Evolutionary conservation across 2,888 invertebrate species (phyloP).

Genomic region (Atherix ibis): DNA sequence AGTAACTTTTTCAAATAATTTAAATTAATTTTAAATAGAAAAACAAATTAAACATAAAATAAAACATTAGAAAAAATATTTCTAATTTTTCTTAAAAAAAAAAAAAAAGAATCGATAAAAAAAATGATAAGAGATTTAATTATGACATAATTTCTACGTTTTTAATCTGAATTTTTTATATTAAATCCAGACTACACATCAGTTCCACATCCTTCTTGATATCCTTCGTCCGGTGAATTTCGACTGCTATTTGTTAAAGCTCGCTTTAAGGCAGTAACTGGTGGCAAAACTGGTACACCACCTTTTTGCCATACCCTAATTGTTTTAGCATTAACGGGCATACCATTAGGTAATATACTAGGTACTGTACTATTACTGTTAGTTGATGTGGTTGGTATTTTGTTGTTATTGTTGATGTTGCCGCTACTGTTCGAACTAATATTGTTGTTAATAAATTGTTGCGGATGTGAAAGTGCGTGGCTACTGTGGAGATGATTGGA

Average conservation of each 20-base stretch:
- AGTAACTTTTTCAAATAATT: no score
- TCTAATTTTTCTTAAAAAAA: no score
- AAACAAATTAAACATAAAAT: no score
- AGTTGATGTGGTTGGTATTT: constrained; percentile 2
- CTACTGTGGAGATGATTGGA: constrained; percentile 36
- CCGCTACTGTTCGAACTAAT: constrained; percentile 18
- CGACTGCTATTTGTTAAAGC: constrained; percentile 67
- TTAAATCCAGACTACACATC: constrained; percentile 60
- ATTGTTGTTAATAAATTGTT: constrained; percentile 24
- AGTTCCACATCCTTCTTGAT: constrained; percentile 84
- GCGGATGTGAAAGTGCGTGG: no score
- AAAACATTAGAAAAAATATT: no score
- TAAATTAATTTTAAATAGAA: no score
- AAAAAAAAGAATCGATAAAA: no score
- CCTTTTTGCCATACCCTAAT: constrained; percentile 77
- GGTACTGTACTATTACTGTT: constrained; percentile 12
- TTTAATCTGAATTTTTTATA: no score
- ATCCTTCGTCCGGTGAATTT: constrained; percentile 80
- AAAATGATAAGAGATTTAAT: no score
- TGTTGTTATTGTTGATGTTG: constrained; percentile 29
- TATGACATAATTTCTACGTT: no score
- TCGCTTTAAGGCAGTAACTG: constrained; percentile 70
- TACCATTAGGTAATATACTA: constrained; percentile 24
- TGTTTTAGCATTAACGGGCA: constrained; percentile 54
- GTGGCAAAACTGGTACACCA: constrained; percentile 66